These are phyloP conservation scores for Elachura formosa DNA, from an alignment of 2,113 vertebrate genomes.

Conservation along the genomic window DNA sequence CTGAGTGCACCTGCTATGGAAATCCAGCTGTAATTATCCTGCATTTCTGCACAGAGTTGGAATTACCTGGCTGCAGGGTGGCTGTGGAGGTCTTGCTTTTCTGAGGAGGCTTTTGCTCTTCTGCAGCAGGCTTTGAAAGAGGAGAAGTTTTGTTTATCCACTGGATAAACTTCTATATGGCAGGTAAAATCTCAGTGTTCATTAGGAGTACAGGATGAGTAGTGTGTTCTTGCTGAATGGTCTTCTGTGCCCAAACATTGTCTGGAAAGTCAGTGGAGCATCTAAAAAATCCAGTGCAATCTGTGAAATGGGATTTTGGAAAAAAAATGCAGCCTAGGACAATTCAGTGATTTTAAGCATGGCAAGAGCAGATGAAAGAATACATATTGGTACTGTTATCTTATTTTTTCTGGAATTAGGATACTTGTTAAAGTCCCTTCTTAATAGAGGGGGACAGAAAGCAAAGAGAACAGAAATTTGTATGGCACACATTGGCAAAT, in stretches of 20 bases:
- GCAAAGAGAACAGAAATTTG: background rate
- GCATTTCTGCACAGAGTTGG: background rate
- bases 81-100: background rate
- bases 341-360: background rate
- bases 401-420: background rate
- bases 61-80: background rate
- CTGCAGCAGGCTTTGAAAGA: background rate
- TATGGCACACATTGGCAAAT: background rate
- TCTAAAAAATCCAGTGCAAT: background rate
- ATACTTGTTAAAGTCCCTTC: background rate
- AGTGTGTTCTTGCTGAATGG: background rate
- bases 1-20: background rate
- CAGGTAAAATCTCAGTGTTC: background rate
- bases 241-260: background rate
- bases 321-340: background rate
- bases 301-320: background rate
- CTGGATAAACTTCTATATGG: background rate
- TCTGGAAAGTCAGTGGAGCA: background rate
- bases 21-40: background rate
- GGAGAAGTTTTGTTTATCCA: background rate
- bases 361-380: background rate
- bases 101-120: background rate
- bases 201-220: background rate
- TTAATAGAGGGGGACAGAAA: background rate
- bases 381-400: background rate